These are phyloP conservation scores for Burhinus oedicnemus DNA, from an alignment of 2,113 vertebrate species.

Conservation along the genomic window DNA sequence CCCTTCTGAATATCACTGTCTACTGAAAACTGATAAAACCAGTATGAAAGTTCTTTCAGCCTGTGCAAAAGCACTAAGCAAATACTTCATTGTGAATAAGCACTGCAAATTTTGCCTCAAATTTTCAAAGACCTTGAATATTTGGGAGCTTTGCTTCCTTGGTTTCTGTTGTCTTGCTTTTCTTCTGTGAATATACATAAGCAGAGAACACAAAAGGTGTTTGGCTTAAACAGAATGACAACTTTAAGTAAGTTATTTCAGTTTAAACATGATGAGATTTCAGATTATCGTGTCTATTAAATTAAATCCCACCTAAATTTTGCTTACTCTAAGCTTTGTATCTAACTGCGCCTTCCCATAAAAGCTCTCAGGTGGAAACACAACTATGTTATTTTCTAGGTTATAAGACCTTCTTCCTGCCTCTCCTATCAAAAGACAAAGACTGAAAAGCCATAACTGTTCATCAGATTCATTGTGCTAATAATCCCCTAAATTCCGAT, in stretches of 20 bases:
- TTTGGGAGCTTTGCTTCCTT: neutral
- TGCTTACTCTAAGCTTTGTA: neutral
- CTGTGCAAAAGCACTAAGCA: neutral
- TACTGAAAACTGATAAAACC: neutral
- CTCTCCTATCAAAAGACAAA: neutral
- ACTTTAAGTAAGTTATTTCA: neutral
- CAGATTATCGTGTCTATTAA: neutral
- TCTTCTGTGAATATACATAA: neutral
- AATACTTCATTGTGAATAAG: neutral
- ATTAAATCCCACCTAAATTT: neutral
- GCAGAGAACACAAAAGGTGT: neutral
- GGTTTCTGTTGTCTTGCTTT: neutral
- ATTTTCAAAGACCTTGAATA: neutral
- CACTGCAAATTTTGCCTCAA: neutral
- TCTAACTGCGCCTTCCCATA: neutral
- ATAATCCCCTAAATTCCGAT: neutral
- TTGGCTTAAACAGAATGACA: neutral
- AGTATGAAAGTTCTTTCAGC: neutral
- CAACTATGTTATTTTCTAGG: neutral
- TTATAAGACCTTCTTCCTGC: neutral
- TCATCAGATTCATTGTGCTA: slow-evolving; percentile 6
- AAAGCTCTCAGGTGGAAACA: slow-evolving; percentile 3
- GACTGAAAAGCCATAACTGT: neutral
- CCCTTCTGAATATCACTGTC: neutral
- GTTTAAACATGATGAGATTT: neutral